These are phyloP conservation scores for Stercorarius parasiticus DNA, from an alignment of 2,113 vertebrate genomes.

Conservation along the genomic window DNA sequence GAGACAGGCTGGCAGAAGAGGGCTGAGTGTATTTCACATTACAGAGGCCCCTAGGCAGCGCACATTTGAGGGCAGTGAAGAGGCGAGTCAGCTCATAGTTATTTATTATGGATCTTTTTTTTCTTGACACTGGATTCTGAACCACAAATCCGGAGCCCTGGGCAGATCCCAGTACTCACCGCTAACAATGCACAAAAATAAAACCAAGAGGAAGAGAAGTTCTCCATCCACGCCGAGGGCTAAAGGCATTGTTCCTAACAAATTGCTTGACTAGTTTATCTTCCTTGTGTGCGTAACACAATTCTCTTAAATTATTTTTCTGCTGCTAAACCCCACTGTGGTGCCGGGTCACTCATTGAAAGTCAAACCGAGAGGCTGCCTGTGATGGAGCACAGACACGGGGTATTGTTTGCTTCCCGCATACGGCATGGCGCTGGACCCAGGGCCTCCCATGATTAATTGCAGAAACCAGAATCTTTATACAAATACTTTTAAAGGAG, in stretches of 20 bases:
- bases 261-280: constrained; percentile 14
- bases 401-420: neutral
- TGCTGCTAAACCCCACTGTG: neutral
- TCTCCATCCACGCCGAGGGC: neutral
- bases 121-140: neutral
- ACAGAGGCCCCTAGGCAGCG: neutral
- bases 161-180: neutral
- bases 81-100: neutral
- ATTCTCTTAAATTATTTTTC: constrained; percentile 14
- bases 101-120: neutral
- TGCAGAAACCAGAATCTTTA: neutral
- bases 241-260: neutral
- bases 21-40: neutral
- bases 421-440: rapidly evolving
- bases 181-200: neutral
- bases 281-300: neutral
- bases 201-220: constrained; percentile 1
- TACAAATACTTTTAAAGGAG: constrained; percentile 8
- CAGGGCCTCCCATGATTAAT: neutral
- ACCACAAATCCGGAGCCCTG: neutral
- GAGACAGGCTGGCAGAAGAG: neutral
- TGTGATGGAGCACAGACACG: neutral
- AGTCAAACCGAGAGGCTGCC: neutral
- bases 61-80: neutral
- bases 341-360: neutral